Conservation (phyloP, 1,140 invertebrate genomes). For the Drosophila erecta region DNA sequence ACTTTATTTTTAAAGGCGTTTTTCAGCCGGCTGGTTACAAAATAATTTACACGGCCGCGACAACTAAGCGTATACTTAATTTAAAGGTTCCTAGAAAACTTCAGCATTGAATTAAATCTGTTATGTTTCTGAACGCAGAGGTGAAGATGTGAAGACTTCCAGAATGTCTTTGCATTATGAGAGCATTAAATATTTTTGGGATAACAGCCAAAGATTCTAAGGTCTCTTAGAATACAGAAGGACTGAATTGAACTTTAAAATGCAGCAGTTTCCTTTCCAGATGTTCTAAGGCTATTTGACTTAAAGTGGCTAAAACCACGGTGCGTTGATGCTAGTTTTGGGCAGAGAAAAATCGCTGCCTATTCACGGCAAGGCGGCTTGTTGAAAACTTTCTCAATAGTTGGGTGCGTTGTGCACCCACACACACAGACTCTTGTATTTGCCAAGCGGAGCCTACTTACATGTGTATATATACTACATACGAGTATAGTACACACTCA, state of each 20-base stretch:
- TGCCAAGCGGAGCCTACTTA: conserved; percentile 37
- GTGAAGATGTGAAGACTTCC: too few relatives aligned
- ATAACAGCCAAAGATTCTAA: too few relatives aligned
- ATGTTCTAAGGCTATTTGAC: background rate
- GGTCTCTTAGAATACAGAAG: too few relatives aligned
- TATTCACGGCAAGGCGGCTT: conserved; percentile 4
- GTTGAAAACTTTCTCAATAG: conserved; percentile 64
- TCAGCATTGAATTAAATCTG: too few relatives aligned
- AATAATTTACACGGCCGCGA: too few relatives aligned
- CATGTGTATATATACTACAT: conserved; percentile 29
- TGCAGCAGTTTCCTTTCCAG: background rate
- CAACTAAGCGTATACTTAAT: background rate
- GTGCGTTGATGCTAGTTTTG: background rate
- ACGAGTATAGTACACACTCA: conserved; percentile 15
- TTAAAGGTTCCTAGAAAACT: background rate
- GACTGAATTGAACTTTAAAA: too few relatives aligned
- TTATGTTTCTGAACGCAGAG: too few relatives aligned
- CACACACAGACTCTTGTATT: conserved; percentile 18
- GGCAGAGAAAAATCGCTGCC: background rate
- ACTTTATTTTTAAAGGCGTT: background rate
- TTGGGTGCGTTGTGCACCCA: conserved; percentile 38
- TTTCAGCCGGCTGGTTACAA: too few relatives aligned
- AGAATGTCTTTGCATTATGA: too few relatives aligned
- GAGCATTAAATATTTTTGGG: too few relatives aligned
- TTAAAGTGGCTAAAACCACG: background rate